These are phyloP conservation scores for Drosophila equinoxialis DNA, from an alignment of 1,140 invertebrate species.

Conservation along the genomic window DNA sequence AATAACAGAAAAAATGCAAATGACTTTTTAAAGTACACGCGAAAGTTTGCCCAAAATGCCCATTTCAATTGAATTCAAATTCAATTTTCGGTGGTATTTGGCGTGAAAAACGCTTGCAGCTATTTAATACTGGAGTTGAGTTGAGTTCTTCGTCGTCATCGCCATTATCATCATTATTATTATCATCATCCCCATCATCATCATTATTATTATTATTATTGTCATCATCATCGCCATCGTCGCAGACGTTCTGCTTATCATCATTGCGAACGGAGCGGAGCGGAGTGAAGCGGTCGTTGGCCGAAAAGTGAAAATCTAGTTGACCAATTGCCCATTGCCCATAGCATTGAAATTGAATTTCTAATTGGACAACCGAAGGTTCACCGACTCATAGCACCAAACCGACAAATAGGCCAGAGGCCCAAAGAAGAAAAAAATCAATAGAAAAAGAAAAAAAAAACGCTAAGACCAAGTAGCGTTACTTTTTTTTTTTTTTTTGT, in stretches of 20 bases:
- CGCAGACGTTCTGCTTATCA: constrained; percentile 60
- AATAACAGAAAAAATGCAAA: constrained; percentile 20
- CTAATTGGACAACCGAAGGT: constrained; percentile 42
- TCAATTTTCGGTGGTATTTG: constrained; percentile 27
- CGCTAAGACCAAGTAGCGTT: too few relatives aligned
- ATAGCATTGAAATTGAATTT: constrained; percentile 48
- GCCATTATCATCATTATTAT: constrained; percentile 37
- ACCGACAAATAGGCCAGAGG: constrained; percentile 27
- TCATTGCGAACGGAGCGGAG: constrained; percentile 27
- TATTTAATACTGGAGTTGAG: constrained; percentile 43
- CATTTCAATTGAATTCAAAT: constrained; percentile 65
- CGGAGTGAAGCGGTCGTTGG: constrained; percentile 7
- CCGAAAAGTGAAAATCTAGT: constrained; percentile 57
- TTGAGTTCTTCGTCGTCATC: constrained; percentile 54
- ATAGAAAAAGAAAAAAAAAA: too few relatives aligned
- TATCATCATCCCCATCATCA: constrained; percentile 32
- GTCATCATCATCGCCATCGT: background rate
- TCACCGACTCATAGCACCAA: constrained; percentile 6
- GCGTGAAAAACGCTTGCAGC: constrained; percentile 62
- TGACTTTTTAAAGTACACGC: constrained; percentile 39
- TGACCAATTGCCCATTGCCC: constrained; percentile 11
- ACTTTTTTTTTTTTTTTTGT: background rate
- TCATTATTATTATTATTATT: background rate
- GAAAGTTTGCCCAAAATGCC: constrained; percentile 36
- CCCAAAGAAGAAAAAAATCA: background rate